Evolutionary conservation across 1,140 invertebrate species (phyloP).

Genomic region (Eriocheir sinensis): DNA sequence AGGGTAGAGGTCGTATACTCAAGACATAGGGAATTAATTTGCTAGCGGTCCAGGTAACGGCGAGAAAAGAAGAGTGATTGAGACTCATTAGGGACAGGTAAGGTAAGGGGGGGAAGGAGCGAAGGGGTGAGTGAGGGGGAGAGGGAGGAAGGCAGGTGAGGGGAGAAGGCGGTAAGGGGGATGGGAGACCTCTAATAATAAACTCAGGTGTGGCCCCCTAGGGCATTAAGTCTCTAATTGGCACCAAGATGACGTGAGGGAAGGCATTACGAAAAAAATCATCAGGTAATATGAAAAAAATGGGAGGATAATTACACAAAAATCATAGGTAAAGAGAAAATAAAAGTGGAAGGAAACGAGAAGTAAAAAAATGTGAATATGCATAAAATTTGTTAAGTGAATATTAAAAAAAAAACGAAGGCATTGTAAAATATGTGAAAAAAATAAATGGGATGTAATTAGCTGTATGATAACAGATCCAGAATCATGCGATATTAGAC

Average conservation of each 20-base stretch:
- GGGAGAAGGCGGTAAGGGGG: neutral
- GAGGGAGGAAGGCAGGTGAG: neutral
- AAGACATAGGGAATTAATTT: neutral
- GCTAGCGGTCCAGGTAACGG: neutral
- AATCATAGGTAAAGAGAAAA: neutral
- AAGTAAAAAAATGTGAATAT: neutral
- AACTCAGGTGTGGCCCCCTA: neutral
- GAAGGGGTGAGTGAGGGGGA: neutral
- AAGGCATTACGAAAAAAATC: neutral
- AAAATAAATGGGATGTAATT: too few species aligned
- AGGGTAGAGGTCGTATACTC: neutral
- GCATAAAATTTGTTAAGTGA: neutral
- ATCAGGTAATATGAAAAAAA: neutral
- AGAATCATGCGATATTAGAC: too few species aligned
- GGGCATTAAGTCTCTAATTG: neutral
- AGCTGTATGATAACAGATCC: too few species aligned
- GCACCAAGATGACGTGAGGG: neutral
- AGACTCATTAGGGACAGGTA: neutral
- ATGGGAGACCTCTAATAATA: neutral
- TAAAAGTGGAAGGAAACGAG: neutral
- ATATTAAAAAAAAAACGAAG: neutral
- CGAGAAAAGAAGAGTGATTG: neutral
- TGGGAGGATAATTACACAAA: too few species aligned
- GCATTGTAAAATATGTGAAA: neutral
- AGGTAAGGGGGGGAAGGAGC: neutral